Evolutionary conservation across 2,888 invertebrate species (phyloP), one percentile per base, ranked within the genome.

Genomic region (Rhyacophila evoluta): DNA sequence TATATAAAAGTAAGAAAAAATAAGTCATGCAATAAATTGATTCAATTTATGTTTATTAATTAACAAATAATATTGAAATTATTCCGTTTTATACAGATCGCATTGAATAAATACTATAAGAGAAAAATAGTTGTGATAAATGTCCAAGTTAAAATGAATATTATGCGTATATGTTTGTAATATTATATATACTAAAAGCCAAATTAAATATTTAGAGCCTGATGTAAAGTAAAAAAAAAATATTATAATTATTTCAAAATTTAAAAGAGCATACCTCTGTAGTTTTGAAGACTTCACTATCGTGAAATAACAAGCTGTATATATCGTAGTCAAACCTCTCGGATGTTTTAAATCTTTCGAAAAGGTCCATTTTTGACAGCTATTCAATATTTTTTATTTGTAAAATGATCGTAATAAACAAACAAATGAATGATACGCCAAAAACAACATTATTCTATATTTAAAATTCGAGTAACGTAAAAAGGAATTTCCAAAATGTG

Each of bases 251-350:
- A 33, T 33, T 33, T 2, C n/a, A 28, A 1, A 67, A 29, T 74
- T 2, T 67, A 72, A n/a, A n/a, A n/a, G n/a, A n/a, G n/a, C 19
- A 33, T 38, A 77, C 70, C 41, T 69, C 29, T 3, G 69, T 33
- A 19, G 69, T 25, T n/a, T 74, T 33, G n/a, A 77, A 74, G 29
- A 69, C 73, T 12, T 38, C 12, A n/a, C 69, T 70, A 69, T 72
- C 55, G 15, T 69, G 77, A 70, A 77, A 70, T n/a, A 77, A 8
- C 10, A 74, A 4, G 11, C 11, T 19, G 11, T 74, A 74, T 4
- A 77, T 25, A 8, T 38, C 74, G 19, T 55, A 4, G 5, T 69
- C 37, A 8, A 77, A 39, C 11, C n/a, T 37, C n/a, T 37, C 70
- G 10, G 28, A 19, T 1, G 37, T 11, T 19, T 36, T 28, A 33